Conservation (phyloP, 2,888 invertebrate species). For the Rhorus exstirpatorius region DNA sequence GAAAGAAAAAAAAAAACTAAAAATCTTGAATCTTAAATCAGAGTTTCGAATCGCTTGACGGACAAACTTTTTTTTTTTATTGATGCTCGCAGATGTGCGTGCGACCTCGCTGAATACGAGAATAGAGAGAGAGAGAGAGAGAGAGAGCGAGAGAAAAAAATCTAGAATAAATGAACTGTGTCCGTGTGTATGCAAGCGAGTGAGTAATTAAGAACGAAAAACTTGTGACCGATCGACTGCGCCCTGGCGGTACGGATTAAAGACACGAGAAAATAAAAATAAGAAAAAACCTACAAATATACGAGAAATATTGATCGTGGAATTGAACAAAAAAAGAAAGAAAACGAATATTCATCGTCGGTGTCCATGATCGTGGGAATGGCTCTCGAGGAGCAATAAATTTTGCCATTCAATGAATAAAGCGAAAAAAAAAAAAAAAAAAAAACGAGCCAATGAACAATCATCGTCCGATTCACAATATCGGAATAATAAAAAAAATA, state of each 20-base stretch:
- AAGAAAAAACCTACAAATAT: too few relatives aligned
- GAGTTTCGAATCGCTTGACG: slow-evolving; percentile 15
- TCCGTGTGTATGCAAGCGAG: slow-evolving; percentile 18
- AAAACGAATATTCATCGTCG: slow-evolving; percentile 29
- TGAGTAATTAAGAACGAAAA: neutral
- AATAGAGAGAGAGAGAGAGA: slow-evolving; percentile 29
- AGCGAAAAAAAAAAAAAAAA: slow-evolving; percentile 17
- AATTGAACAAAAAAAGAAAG: slow-evolving; percentile 8
- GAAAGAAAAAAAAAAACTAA: slow-evolving; percentile 10
- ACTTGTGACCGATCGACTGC: slow-evolving; percentile 35
- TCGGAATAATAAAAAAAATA: neutral
- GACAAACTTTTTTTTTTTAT: slow-evolving; percentile 2
- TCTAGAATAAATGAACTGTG: neutral
- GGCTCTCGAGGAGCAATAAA: neutral
- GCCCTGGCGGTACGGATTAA: slow-evolving; percentile 2
- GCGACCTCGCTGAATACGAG: slow-evolving; percentile 17
- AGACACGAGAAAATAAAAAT: too few relatives aligned
- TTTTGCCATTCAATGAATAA: slow-evolving; percentile 3
- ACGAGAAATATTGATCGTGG: neutral
- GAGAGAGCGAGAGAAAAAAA: slow-evolving; percentile 3
- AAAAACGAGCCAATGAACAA: neutral
- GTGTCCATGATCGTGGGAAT: slow-evolving; percentile 6
- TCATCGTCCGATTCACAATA: neutral
- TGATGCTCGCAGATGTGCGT: neutral
- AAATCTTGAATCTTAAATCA: neutral